Evolutionary conservation across 2,113 vertebrate genomes (phyloP).

Genomic region (Microcebus jonahi): DNA sequence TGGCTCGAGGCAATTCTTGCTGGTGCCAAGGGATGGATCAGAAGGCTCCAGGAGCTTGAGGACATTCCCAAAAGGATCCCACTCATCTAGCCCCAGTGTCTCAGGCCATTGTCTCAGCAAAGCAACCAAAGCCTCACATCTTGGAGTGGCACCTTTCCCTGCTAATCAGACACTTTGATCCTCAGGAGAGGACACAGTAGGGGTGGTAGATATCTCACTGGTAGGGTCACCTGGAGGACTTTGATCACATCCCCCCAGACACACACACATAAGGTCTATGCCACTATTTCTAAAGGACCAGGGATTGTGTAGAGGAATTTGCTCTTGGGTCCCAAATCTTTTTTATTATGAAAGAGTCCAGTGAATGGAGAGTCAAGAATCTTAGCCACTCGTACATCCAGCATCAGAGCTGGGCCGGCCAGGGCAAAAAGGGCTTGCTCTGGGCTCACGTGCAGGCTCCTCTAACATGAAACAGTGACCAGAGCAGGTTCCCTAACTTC

Average conservation of each 20-base stretch:
- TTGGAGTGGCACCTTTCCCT: background rate
- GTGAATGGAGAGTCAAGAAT: background rate
- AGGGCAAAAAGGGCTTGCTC: background rate
- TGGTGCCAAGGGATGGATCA: background rate
- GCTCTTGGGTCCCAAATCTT: background rate
- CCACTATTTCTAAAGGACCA: background rate
- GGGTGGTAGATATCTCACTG: no score
- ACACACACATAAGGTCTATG: background rate
- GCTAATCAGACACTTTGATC: background rate
- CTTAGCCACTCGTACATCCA: rapidly evolving
- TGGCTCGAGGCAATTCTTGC: background rate
- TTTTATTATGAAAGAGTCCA: background rate
- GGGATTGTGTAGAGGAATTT: background rate
- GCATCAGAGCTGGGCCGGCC: background rate
- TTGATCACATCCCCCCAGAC: background rate
- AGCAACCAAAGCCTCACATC: background rate
- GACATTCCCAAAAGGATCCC: background rate
- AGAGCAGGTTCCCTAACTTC: background rate
- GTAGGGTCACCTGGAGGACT: background rate
- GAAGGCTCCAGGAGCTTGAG: background rate
- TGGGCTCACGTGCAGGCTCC: background rate
- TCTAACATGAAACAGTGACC: background rate
- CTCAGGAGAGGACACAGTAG: background rate
- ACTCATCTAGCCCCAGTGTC: background rate
- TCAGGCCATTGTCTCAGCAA: background rate